Evolutionary conservation across 2,797 vertebrate genomes (phyloP), one percentile per base, ranked within the genome.

Genomic region (Muraenolepis orangiensis): DNA sequence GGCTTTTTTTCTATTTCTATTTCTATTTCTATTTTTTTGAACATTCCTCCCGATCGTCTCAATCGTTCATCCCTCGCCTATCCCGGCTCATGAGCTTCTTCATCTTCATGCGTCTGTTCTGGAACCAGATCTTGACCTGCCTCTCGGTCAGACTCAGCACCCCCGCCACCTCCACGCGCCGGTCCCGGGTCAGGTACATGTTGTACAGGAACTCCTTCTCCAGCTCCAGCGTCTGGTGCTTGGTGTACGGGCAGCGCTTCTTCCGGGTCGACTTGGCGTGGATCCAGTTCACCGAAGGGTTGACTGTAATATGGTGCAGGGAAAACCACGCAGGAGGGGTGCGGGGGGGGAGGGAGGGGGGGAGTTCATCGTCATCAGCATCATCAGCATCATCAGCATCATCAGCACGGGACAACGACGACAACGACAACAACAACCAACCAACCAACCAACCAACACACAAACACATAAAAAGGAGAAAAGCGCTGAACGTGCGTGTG

Each of bases 61-160:
- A 29, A 18, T 91, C 93, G 89, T 94, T 94, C 75, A 92, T 85
- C 89, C 82, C 72, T 85, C 90, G 88, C 80, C 89, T 87, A 83
- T 96, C 96, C 80, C 96, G 95, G 91, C 94, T 97, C 95, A 96
- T 96, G 81, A 92, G 82, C 90, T 98, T 98, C 93, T 98, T 97
- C 96, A 96, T 97, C 93, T 97, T 97, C 96, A 97, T 98, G 79
- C 96, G 93, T 75, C 96, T 92, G 92, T 98, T 98, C 91, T 98
- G 96, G 90, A 98, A 97, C 96, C 96, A 98, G 87, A 98, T 98
- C 91, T 98, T 98, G 82, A 98, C 95, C 88, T 98, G 96, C 86
- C 96, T 92, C 87, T 98, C 96, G 70, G 96, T 97, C 75, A 98
- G 92, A 79, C 95, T 96, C 86, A 98, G 88, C 88, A 96, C 95